These are phyloP conservation scores for Pteronotus mesoamericanus DNA, from an alignment of 2,797 vertebrate species.

Conservation along the genomic window DNA sequence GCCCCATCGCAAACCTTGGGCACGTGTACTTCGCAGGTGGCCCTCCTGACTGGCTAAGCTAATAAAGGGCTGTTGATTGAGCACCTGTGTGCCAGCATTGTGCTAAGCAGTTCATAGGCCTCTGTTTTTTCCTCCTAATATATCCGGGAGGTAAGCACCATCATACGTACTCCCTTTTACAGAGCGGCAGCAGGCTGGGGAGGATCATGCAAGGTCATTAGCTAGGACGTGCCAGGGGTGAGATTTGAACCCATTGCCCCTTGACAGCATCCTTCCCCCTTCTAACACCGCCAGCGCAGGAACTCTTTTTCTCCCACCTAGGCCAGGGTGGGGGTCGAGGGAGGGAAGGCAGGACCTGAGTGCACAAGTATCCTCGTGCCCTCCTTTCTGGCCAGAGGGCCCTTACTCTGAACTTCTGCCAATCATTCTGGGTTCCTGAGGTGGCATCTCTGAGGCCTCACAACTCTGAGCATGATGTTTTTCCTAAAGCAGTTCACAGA, in stretches of 20 bases:
- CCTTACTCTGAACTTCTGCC: background rate
- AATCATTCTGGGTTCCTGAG: background rate
- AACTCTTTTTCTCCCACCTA: background rate
- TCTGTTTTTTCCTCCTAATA: background rate
- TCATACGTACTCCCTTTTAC: background rate
- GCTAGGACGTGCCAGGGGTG: background rate
- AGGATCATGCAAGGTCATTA: background rate
- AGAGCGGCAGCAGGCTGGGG: background rate
- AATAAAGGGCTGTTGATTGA: rapidly evolving
- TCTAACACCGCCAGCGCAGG: background rate
- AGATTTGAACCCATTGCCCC: background rate
- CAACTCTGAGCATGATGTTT: background rate
- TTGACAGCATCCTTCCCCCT: background rate
- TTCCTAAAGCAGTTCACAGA: background rate
- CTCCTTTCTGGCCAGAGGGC: background rate
- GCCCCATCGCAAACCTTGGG: background rate
- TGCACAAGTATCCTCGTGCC: rapidly evolving
- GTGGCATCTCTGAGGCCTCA: background rate
- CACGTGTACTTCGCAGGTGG: background rate
- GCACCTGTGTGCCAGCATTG: background rate
- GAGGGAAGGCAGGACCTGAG: background rate
- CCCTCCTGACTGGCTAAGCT: too few relatives aligned
- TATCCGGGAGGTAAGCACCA: rapidly evolving
- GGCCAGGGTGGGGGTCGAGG: too few relatives aligned
- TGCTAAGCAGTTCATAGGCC: too few relatives aligned